Base-by-base conservation (phyloP, 2,797 vertebrate species). In the Mycteria americana region DNA sequence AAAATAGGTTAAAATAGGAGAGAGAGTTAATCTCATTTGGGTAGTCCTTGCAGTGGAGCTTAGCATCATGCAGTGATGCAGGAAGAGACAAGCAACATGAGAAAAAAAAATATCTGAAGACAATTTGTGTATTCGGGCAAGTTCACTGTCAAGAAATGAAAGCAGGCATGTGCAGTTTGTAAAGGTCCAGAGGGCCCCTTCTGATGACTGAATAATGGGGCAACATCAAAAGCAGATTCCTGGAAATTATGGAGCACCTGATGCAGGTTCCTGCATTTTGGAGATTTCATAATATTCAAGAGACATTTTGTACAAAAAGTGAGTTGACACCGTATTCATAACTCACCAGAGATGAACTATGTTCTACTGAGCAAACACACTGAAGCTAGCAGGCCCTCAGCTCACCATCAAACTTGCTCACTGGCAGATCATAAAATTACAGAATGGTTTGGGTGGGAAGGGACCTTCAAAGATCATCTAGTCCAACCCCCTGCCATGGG, bases 221-320 rank as follows among this genome's bases (percentile, higher is more conserved):
- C 28, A 83, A 73, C 65, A 86, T 60, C 84, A 84, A 77, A 94
- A 94, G 35, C 23, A 80, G 43, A 37, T 88, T 60, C 37, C 53
- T 93, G 4, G 1, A 87, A 91, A 94, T 88, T 77, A 41, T n/a
- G 33, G 50, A 92, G 56, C 57, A 91, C 30, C 45, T 77, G 74
- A 41, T 43, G 45, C 33, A 77, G 7, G 25, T 77, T 85, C 35
- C 48, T 83, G 28, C 13, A 72, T 91, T 87, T 85, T 53, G 28
- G 35, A 85, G 13, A 51, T 63, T 92, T 59, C 53, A 9, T 28
- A 5, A 53, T 60, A 57, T 77, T 62, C 3, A 2, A 35, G 48
- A 79, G 45, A 79, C 31, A 50, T 77, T 89, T 73, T 86, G 28
- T 63, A 63, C 1, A 3, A 62, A 76, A 79, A 77, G 56, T 41